phyloP scores from a whole-genome alignment of 1,140 invertebrate genomes.

The Anoplolepis gracilipes region DNA sequence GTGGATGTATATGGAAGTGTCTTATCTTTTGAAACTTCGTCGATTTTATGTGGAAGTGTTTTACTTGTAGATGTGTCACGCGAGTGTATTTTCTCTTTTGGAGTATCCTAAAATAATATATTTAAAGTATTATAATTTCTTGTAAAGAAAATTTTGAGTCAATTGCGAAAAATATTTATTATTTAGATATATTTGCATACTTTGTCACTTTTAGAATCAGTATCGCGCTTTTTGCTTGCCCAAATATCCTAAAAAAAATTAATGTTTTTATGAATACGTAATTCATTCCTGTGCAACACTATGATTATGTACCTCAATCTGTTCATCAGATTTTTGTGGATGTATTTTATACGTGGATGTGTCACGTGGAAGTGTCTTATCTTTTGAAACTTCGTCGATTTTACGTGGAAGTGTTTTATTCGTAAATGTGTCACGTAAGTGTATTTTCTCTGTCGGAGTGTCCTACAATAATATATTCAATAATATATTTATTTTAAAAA shows the following conservation, averaged over 20 bases:
- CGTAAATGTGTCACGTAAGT: constrained; percentile 5
- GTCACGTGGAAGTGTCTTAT: background rate
- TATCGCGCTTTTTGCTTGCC: constrained; percentile 21
- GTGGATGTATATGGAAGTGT: background rate
- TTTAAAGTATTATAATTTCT: background rate
- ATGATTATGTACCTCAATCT: constrained; percentile 59
- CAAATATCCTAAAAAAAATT: constrained; percentile 61
- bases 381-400: constrained; percentile 15
- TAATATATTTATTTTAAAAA: background rate
- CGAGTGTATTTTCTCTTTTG: constrained; percentile 26
- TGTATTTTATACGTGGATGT: constrained; percentile 14
- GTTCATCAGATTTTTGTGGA: background rate
- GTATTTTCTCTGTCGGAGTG: constrained; percentile 1
- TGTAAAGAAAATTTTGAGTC: background rate
- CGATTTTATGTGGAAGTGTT: background rate
- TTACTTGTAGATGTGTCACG: background rate
- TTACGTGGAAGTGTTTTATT: background rate
- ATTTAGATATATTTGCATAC: constrained; percentile 38
- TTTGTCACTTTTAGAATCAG: constrained; percentile 14
- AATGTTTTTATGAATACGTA: background rate
- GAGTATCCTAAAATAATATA: constrained; percentile 40
- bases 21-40: constrained; percentile 21
- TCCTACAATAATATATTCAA: constrained; percentile 34
- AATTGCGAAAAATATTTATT: background rate
- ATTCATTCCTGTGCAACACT: background rate